Percentiles rank a stretch among this genome's conserved stretches.
Evolutionary conservation across 2,888 invertebrate genomes (phyloP).

Genomic region (Ctenicera cuprea): DNA sequence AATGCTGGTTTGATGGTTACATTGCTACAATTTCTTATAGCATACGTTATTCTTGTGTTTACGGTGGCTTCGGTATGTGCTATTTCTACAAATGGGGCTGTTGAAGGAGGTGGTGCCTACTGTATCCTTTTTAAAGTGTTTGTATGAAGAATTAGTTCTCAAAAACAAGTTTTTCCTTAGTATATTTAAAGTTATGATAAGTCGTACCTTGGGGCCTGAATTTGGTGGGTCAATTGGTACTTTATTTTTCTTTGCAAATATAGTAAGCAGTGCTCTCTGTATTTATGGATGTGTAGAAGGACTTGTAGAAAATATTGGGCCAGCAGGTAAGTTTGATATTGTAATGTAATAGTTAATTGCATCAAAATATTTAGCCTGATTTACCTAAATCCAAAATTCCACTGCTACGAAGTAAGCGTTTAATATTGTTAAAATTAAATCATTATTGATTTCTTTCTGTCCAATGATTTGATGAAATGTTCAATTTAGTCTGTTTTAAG

Average conservation of each 20-base stretch:
- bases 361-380: too few relatives aligned
- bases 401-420: too few relatives aligned
- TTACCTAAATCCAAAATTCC: too few relatives aligned
- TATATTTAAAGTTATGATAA: slow-evolving; percentile 93
- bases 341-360: too few relatives aligned
- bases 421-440: too few relatives aligned
- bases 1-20: slow-evolving; percentile 95
- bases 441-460: too few relatives aligned
- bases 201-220: slow-evolving; percentile 97
- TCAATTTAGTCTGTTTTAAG: too few relatives aligned
- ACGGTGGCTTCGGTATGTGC: slow-evolving; percentile 99
- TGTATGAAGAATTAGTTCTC: slow-evolving; percentile 7
- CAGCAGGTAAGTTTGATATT: slow-evolving; percentile 76
- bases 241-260: slow-evolving; percentile 97
- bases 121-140: slow-evolving; percentile 86
- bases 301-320: slow-evolving; percentile 89
- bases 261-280: slow-evolving; percentile 97
- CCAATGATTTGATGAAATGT: too few relatives aligned
- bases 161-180: slow-evolving; percentile 51
- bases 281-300: slow-evolving; percentile 98
- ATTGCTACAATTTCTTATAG: slow-evolving; percentile 90
- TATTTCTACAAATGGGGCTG: slow-evolving; percentile 98
- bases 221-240: slow-evolving; percentile 99
- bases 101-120: slow-evolving; percentile 99
- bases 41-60: slow-evolving; percentile 95